phyloP scores from a whole-genome alignment of 1,140 invertebrate species.

The Aphaenogaster floridana region DNA sequence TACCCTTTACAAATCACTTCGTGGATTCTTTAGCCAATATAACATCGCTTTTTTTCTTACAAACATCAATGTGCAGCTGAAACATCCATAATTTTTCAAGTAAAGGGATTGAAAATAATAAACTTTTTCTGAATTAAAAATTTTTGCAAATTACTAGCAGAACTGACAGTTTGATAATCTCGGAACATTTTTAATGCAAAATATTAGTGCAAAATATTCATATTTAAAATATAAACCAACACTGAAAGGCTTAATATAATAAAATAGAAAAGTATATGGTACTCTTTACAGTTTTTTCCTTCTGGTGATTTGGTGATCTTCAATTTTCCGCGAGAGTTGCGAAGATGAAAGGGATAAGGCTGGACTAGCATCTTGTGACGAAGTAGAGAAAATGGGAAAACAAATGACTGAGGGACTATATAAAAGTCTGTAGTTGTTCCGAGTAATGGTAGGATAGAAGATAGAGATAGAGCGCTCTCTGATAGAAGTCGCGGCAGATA shows the following conservation, averaged over 20 bases:
- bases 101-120: not conserved
- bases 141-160: not conserved
- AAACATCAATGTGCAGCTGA: not conserved
- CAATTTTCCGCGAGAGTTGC: conserved; percentile 16
- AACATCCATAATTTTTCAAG: not conserved
- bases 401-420: conserved; percentile 19
- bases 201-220: not conserved
- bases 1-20: not conserved
- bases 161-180: not conserved
- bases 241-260: not conserved
- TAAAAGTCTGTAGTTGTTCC: conserved; percentile 10
- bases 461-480: not conserved
- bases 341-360: not conserved
- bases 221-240: not conserved
- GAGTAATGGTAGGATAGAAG: not conserved
- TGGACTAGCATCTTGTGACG: not conserved
- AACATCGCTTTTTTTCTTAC: not conserved
- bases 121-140: not conserved
- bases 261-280: not conserved
- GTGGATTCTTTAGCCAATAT: not conserved
- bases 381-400: conserved; percentile 41
- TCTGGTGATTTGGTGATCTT: conserved; percentile 11
- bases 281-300: not conserved
- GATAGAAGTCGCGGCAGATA: conserved; percentile 23
- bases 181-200: not conserved